Evolutionary conservation across 2,113 vertebrate species (phyloP).

Genomic region (Gallinago paraguaiae): DNA sequence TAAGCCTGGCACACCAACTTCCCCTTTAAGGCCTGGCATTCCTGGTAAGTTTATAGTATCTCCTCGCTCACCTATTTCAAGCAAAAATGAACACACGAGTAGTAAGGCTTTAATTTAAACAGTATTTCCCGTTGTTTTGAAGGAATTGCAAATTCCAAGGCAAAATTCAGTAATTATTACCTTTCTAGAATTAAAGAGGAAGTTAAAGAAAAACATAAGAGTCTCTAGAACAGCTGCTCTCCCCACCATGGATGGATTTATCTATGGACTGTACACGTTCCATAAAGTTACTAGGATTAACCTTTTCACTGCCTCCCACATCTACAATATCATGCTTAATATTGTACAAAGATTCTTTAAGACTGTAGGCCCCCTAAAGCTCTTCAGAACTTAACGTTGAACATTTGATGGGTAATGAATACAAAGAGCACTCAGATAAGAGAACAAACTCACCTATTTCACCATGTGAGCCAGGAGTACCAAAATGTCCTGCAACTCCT

Average conservation of each 20-base stretch:
- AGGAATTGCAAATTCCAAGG: background rate
- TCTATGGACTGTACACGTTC: background rate
- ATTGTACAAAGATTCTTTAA: background rate
- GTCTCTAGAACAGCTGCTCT: background rate
- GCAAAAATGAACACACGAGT: background rate
- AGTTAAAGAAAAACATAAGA: background rate
- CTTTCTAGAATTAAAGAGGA: background rate
- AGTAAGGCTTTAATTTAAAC: background rate
- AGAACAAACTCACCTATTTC: constrained; percentile 78
- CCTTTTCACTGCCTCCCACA: background rate
- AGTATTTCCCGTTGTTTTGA: background rate
- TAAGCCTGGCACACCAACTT: constrained; percentile 77
- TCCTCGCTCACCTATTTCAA: constrained; percentile 81
- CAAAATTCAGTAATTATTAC: background rate
- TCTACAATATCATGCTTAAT: background rate
- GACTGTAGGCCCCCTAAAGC: background rate
- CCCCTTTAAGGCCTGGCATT: constrained; percentile 84
- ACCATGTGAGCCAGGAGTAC: constrained; percentile 81
- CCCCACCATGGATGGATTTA: background rate
- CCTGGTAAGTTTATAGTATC: constrained; percentile 84
- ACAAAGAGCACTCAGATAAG: background rate
- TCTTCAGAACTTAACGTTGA: background rate
- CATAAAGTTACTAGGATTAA: background rate
- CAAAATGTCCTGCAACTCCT: constrained; percentile 81
- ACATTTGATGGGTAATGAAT: background rate